Base-by-base conservation (phyloP, 2,888 invertebrate genomes). In the Orthosia cruda region DNA sequence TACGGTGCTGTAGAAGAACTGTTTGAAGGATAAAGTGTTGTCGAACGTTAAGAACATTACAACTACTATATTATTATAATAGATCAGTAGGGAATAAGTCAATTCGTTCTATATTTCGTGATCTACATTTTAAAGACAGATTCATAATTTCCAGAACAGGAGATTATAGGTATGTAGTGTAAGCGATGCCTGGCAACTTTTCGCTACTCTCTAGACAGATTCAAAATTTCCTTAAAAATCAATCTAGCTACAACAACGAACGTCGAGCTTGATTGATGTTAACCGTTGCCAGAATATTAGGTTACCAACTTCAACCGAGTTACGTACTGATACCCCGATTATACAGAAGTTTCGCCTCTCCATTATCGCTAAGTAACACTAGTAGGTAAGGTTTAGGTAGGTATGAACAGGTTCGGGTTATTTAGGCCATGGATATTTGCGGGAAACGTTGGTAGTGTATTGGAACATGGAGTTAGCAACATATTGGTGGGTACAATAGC, bases 231-330 rank as follows among this genome's bases (percentile, higher is more conserved):
- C 74, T 47, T 26, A n/a, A 7, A 13, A 0, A 3, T 12, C 32
- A 13, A 13, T 64, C 5, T 75, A 20, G 50, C 77, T 71, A 40
- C 73, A 79, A 84, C 86, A 64, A 58, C 74, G 59, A 80, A 83
- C 80, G 80, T 84, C 83, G 73, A 81, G 77, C 75, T 88, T 89
- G 88, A 89, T 89, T 89, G 87, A 89, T 89, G 89, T 78, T 88
- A 88, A 86, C 86, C 86, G 85, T 79, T 75, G 73, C 76, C 79
- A 81, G 86, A 88, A 88, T 89, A 89, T 89, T 86, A 84, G 80
- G 85, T 89, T 89, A 89, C 89, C 69, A 84, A 88, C 80, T 89
- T 78, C 77, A 75, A 81, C 80, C 23, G 68, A 85, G 80, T 81
- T 79, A 77, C 73, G 80, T 83, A 78, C 81, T 82, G 85, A 87